These are phyloP conservation scores for Apodemia mormo DNA, from an alignment of 2,888 invertebrate genomes.

Conservation along the genomic window DNA sequence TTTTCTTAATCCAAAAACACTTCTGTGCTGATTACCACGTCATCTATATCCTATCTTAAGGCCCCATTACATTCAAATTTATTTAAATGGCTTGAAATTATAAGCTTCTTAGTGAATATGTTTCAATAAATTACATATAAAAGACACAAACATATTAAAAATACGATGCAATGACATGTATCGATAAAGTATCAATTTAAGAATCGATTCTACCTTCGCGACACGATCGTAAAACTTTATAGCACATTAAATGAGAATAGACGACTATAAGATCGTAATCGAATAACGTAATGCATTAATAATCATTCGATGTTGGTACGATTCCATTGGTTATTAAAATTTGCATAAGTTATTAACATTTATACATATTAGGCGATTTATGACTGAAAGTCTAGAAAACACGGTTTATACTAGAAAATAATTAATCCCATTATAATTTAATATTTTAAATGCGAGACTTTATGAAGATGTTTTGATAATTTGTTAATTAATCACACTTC, in stretches of 20 bases:
- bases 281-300: conserved; percentile 47
- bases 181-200: conserved; percentile 61
- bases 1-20: too few species aligned
- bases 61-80: neutral
- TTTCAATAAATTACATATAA: conserved; percentile 33
- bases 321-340: conserved; percentile 23
- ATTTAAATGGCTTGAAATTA: conserved; percentile 14
- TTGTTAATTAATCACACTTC: too few species aligned
- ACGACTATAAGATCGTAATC: conserved; percentile 51
- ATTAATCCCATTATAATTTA: too few species aligned
- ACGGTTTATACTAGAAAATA: too few species aligned
- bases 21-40: neutral
- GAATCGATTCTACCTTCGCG: conserved; percentile 55
- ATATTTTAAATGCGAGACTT: too few species aligned
- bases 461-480: too few species aligned
- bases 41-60: neutral
- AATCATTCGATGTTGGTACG: conserved; percentile 41
- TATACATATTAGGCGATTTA: neutral
- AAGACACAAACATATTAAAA: conserved; percentile 26
- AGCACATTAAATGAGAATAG: conserved; percentile 66
- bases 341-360: neutral
- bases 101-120: conserved; percentile 39
- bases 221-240: conserved; percentile 65
- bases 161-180: conserved; percentile 37
- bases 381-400: neutral